phyloP scores from a whole-genome alignment of 2,113 vertebrate species.

The Orientallactaga bullata region DNA sequence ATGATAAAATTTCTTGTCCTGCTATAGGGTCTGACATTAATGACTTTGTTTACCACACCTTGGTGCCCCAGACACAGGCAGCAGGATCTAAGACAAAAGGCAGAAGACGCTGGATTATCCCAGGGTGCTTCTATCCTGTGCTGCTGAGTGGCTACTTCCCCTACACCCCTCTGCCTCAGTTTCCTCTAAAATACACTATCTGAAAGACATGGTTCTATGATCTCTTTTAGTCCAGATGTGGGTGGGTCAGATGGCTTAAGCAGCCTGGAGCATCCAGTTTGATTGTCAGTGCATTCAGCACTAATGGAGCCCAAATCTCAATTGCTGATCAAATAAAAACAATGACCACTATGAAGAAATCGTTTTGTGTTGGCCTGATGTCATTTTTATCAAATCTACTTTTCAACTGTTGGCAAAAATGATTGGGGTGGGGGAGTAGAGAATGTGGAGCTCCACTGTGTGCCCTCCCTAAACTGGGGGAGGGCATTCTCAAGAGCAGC shows the following conservation, averaged over 20 bases:
- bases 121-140: not conserved
- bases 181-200: not conserved
- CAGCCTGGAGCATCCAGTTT: not conserved
- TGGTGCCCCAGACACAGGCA: no score
- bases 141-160: not conserved
- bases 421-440: not conserved
- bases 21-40: not conserved
- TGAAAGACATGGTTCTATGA: not conserved
- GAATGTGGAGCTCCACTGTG: not conserved
- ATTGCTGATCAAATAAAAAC: conserved; percentile 25
- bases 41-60: not conserved
- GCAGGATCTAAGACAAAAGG: not conserved
- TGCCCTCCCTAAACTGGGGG: not conserved
- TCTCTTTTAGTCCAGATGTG: not conserved
- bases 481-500: not conserved
- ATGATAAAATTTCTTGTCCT: not conserved
- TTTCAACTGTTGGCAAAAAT: conserved; percentile 27
- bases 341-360: conserved; percentile 24
- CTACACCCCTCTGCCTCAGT: conserved; percentile 26
- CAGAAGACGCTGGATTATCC: not conserved
- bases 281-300: not conserved
- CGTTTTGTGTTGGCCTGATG: not conserved
- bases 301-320: not conserved
- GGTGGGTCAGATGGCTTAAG: not conserved
- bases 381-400: conserved; percentile 16